A percentile compares a stretch with the other conserved stretches of the same genome.
phyloP scores from a whole-genome alignment of 1,140 invertebrate genomes.

The Musca domestica region DNA sequence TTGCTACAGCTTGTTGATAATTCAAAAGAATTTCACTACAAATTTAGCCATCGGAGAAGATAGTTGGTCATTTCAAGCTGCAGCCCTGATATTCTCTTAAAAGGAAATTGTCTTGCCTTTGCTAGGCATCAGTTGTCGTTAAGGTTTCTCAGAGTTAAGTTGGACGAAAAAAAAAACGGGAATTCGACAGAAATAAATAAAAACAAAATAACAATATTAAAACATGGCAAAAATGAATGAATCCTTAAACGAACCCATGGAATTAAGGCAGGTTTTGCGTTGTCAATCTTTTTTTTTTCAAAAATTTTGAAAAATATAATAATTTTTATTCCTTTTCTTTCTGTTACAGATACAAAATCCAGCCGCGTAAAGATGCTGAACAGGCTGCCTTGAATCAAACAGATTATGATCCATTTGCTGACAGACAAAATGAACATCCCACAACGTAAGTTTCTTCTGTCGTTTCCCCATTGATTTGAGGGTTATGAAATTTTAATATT shows the following conservation, averaged over 20 bases:
- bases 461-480: not conserved
- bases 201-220: too few species aligned
- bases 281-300: not conserved
- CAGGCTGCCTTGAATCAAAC: slow-evolving; percentile 56
- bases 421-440: slow-evolving; percentile 69
- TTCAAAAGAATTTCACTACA: slow-evolving; percentile 13
- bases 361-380: slow-evolving; percentile 56
- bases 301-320: not conserved
- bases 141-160: not conserved
- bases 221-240: slow-evolving; percentile 1
- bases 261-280: slow-evolving; percentile 15
- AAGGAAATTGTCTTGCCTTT: too few species aligned
- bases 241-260: slow-evolving; percentile 10
- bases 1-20: not conserved
- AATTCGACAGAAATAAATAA: too few species aligned
- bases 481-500: slow-evolving; percentile 5
- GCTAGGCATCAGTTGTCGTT: not conserved
- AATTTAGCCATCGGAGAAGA: slow-evolving; percentile 8
- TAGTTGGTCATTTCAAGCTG: not conserved
- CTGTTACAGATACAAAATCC: slow-evolving; percentile 64
- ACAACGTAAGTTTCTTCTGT: slow-evolving; percentile 69
- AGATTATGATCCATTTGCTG: slow-evolving; percentile 71
- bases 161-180: not conserved
- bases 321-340: not conserved
- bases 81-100: not conserved